Base-by-base conservation (phyloP, 2,113 vertebrate genomes). In the Orycteropus afer region DNA sequence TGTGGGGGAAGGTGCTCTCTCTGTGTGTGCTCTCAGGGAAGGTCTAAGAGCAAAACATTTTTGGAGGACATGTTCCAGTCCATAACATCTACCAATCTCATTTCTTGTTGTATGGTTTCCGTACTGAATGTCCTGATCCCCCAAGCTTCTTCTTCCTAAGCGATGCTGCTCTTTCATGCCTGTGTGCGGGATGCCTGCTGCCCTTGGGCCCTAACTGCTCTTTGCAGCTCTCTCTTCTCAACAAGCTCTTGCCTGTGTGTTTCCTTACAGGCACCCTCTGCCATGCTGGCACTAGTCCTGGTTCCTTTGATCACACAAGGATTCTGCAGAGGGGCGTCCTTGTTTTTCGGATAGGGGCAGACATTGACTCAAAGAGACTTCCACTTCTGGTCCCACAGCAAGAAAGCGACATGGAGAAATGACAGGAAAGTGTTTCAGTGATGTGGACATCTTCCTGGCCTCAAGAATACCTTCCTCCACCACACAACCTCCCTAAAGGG, bases 301-400 rank as follows among this genome's bases (percentile, higher is more conserved):
- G 1, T 5, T 34, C 15, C 2, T 37, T 34, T 25, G 18, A 25
- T 22, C 42, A 47, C 32, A 0, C 0, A 23, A 5, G 4, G 3
- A 3, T 15, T 45, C 65, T 34, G 3, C 18, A 22, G 42, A 65
- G 15, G n/a, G 49, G 25, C 0, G 23, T 0, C 37, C 10, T 20
- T 22, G 5, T 1, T 2, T 37, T 37, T 77, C 23, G 67, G 34
- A 27, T 6, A 3, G 20, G 14, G 47, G n/a, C n/a, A n/a, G n/a
- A 57, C 83, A 12, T 2, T 18, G 42, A 23, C 23, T 18, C 18
- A 37, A 49, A 59, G 81, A 71, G 51, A 49, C 15, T 20, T 53
- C 27, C 42, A 3, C 25, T 47, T 4, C 1, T 12, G 29, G 84
- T 59, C 11, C 1, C 12, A 10, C 4, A 47, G 27, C 40, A 34